Evolutionary conservation across 2,888 invertebrate genomes (phyloP), one percentile per base, ranked within the genome.

Genomic region (Tetheella fluctuosa): DNA sequence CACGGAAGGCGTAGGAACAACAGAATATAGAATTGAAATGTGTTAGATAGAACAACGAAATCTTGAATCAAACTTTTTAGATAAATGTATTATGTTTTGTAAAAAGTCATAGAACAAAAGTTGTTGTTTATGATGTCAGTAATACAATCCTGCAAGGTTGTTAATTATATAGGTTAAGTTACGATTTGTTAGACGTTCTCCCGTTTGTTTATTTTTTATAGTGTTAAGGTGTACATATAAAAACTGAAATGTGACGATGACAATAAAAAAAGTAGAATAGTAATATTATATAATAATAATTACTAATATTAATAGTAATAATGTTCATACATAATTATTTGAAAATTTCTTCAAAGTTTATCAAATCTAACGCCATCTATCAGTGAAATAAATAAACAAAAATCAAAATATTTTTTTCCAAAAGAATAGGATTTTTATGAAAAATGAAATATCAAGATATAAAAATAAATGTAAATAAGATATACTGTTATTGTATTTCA

Each of bases 381-480:
- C 10, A 30, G 30, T 8, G 28, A 37, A 37, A 3, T 15, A 3
- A 15, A 37, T 15, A 15, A 37, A 37, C 3, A 4, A 37, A 37
- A 13, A 1, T 15, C 13, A 37, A 37, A 12, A 5, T 34, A 34
- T 12, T 34, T 12, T 34, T 34, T 12, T 12, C 5, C 13, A 7
- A 15, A 39, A 15, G 15, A 42, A 42, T 17, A 42, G 8, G 12
- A 42, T 3, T 17, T 10, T 5, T 7, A 42, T 8, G 42, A 42
- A 2, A 17, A n/a, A n/a, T n/a, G n/a, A n/a, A n/a, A n/a, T n/a
- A n/a, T n/a, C n/a, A n/a, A n/a, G n/a, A n/a, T n/a, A n/a, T n/a
- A n/a, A n/a, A n/a, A 34, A 64, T 80, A 83, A 68, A 54, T 90
- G 90, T 89, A 90, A 84, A 90, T 90, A 90, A 59, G 81, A 88